Percentiles rank a stretch among this genome's conserved stretches.
phyloP scores from a whole-genome alignment of 1,140 invertebrate genomes.

The Hestina assimilis region DNA sequence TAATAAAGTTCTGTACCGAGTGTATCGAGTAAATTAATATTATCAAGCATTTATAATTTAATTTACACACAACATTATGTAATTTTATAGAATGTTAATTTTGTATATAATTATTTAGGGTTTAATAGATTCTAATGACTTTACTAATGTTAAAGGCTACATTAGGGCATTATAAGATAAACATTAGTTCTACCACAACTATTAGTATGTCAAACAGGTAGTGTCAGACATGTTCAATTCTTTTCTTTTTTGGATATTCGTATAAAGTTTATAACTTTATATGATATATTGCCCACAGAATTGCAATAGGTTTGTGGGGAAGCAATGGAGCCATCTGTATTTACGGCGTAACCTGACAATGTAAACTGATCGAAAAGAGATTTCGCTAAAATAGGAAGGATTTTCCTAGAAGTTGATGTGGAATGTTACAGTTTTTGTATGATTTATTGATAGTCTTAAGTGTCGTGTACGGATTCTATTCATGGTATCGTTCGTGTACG shows the following conservation, averaged over 20 bases:
- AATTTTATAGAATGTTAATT: slow-evolving; percentile 15
- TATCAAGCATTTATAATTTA: slow-evolving; percentile 6
- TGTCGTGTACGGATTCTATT: slow-evolving; percentile 40
- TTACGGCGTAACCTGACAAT: background rate
- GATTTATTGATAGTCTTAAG: slow-evolving; percentile 40
- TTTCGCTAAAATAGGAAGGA: slow-evolving; percentile 15
- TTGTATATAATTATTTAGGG: no score
- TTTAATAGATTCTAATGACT: no score
- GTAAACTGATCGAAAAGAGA: slow-evolving; percentile 9
- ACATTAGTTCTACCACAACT: no score
- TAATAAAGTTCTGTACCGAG: background rate
- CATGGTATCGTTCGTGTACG: slow-evolving; percentile 42
- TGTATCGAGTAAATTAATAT: slow-evolving; percentile 1
- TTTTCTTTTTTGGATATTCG: no score
- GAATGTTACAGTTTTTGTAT: slow-evolving; percentile 36
- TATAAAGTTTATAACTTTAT: no score
- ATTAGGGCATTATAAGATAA: no score
- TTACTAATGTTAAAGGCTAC: no score
- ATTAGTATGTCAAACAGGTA: no score
- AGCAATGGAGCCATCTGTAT: background rate
- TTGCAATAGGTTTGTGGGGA: slow-evolving; percentile 12
- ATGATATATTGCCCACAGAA: slow-evolving; percentile 13
- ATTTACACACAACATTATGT: background rate
- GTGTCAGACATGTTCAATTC: no score
- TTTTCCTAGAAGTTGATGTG: slow-evolving; percentile 19